A percentile compares a stretch with the other conserved stretches of the same genome.
Evolutionary conservation across 2,888 invertebrate species (phyloP).

Genomic region (Molanna angustata): DNA sequence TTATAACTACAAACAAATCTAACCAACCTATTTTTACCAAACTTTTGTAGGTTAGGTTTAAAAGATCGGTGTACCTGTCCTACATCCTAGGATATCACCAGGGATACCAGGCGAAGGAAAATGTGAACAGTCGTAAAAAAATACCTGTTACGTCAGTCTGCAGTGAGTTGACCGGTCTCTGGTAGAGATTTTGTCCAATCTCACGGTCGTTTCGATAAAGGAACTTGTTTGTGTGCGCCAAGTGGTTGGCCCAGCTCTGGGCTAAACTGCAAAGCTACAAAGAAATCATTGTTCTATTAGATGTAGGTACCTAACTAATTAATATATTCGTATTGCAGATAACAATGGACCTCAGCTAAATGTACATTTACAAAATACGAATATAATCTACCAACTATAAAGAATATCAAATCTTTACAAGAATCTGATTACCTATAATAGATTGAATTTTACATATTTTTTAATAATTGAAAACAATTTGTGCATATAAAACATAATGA

Average conservation of each 20-base stretch:
- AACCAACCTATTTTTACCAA: no score
- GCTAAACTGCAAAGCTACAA: conserved; percentile 74
- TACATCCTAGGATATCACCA: no score
- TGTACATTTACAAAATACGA: not conserved
- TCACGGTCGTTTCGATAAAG: conserved; percentile 73
- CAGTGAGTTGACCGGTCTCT: conserved; percentile 64
- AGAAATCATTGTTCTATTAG: no score
- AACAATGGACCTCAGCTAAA: not conserved
- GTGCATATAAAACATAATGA: not conserved
- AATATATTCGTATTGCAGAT: not conserved
- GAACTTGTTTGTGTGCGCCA: conserved; percentile 78
- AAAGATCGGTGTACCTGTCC: no score
- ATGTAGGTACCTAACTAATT: no score
- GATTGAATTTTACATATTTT: not conserved
- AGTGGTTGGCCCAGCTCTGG: conserved; percentile 85
- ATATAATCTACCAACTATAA: not conserved
- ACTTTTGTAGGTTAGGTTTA: no score
- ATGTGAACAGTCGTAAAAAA: no score
- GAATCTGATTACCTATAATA: no score
- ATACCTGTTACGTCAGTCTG: conserved; percentile 69
- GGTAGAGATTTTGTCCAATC: conserved; percentile 78
- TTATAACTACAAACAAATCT: no score
- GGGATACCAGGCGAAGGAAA: no score
- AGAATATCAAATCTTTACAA: no score
- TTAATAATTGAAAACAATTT: not conserved